A percentile compares a stretch with the other conserved stretches of the same genome.
Conservation (phyloP, 1,140 invertebrate species). For the Papilio xuthus region DNA sequence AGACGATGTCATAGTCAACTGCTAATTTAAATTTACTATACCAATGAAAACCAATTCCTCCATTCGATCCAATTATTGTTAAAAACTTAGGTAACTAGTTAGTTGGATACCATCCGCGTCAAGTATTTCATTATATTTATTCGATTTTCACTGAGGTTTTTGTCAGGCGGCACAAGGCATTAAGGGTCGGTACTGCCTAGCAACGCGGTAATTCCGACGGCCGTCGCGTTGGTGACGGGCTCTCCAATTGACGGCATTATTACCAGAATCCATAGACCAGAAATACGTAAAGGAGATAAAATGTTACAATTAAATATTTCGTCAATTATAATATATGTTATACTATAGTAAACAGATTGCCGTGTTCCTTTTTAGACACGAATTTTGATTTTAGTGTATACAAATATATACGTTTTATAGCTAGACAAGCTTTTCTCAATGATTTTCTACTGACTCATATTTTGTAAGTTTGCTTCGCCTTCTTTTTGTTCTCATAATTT, state of each 20-base stretch:
- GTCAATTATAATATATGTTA: no score
- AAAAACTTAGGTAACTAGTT: no score
- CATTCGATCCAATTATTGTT: no score
- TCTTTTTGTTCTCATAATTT: not conserved
- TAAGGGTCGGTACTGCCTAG: slow-evolving; percentile 50
- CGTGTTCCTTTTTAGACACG: no score
- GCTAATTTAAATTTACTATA: no score
- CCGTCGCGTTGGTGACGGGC: slow-evolving; percentile 33
- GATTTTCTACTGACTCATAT: not conserved
- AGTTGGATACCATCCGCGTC: not conserved
- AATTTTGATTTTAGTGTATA: no score
- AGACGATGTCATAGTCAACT: no score
- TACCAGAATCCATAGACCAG: slow-evolving; percentile 16
- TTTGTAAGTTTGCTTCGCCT: not conserved
- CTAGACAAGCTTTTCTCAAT: not conserved
- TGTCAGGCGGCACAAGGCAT: slow-evolving; percentile 42
- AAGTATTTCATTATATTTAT: slow-evolving; percentile 23
- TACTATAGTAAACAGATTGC: no score
- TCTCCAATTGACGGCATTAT: slow-evolving; percentile 40
- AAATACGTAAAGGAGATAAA: not conserved
- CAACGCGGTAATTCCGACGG: slow-evolving; percentile 48
- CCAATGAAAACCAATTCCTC: no score
- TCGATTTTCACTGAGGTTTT: slow-evolving; percentile 41
- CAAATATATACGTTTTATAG: no score
- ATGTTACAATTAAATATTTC: not conserved